These are phyloP conservation scores for Dolichotis patagonum DNA, from an alignment of 2,113 vertebrate species.

Conservation along the genomic window DNA sequence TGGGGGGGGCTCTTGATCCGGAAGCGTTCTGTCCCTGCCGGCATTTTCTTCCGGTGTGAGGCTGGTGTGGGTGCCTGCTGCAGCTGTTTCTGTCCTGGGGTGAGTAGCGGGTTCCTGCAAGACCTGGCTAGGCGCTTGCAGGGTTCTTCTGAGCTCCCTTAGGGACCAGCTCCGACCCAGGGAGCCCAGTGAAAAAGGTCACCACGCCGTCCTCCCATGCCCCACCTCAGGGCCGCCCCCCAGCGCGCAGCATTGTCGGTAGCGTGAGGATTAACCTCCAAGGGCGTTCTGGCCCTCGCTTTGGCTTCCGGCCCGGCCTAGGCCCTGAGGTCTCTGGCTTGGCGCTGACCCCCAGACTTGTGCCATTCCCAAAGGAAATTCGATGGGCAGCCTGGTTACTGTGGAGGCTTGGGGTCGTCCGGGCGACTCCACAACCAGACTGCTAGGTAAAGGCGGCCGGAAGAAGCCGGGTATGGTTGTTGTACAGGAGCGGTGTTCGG, in stretches of 20 bases:
- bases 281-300: conserved; percentile 74
- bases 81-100: neutral
- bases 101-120: neutral
- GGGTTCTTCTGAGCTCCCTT: too few relatives aligned
- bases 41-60: conserved; percentile 74
- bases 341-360: neutral
- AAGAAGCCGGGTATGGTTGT: neutral
- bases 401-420: neutral
- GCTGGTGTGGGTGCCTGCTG: neutral
- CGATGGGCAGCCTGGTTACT: neutral
- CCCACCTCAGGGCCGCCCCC: neutral
- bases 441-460: neutral
- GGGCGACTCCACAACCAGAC: neutral
- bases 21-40: conserved; percentile 21
- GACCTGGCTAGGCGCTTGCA: neutral
- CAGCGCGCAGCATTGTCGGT: neutral
- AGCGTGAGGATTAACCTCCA: conserved; percentile 69
- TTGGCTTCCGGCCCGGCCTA: conserved; percentile 41
- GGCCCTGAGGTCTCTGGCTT: neutral
- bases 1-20: neutral
- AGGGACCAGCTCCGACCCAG: neutral
- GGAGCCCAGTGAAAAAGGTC: neutral
- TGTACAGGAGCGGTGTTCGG: neutral
- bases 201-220: neutral
- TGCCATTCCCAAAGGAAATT: neutral